Conservation (phyloP, 2,888 invertebrate species). For the Drosophila ezoana region DNA sequence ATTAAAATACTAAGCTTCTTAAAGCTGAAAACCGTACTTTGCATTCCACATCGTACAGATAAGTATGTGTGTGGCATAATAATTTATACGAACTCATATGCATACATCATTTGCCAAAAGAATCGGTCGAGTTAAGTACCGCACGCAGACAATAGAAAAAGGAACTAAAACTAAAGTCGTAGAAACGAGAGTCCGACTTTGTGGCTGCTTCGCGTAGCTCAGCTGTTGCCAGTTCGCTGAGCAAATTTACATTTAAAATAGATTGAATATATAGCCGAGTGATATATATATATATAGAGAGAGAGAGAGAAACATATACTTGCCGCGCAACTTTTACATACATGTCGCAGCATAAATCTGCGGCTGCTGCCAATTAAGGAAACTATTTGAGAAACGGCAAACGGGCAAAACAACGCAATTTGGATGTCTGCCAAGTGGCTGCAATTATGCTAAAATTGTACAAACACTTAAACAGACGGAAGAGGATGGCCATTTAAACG, state of each 20-base stretch:
- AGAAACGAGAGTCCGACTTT: constrained; percentile 35
- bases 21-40: constrained; percentile 1
- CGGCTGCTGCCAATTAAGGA: constrained; percentile 45
- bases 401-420: constrained; percentile 62
- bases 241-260: constrained; percentile 47
- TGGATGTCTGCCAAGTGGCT: constrained; percentile 61
- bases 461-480: constrained; percentile 9
- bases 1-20: background rate
- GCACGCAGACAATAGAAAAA: constrained; percentile 23
- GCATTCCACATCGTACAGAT: constrained; percentile 8
- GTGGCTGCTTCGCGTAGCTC: constrained; percentile 3
- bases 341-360: constrained; percentile 44
- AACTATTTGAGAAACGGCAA: constrained; percentile 11
- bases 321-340: background rate
- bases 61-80: constrained; percentile 33
- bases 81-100: constrained; percentile 42
- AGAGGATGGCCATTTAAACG: constrained; percentile 2
- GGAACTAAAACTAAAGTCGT: constrained; percentile 18
- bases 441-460: constrained; percentile 55
- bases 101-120: constrained; percentile 29
- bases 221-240: constrained; percentile 28
- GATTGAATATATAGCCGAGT: constrained; percentile 12
- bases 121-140: background rate
- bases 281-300: constrained; percentile 1
- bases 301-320: background rate